Percentiles rank a stretch among this genome's conserved stretches.
These are phyloP conservation scores for Microcebus griseorufus DNA, from an alignment of 2,113 vertebrate genomes.

Conservation along the genomic window DNA sequence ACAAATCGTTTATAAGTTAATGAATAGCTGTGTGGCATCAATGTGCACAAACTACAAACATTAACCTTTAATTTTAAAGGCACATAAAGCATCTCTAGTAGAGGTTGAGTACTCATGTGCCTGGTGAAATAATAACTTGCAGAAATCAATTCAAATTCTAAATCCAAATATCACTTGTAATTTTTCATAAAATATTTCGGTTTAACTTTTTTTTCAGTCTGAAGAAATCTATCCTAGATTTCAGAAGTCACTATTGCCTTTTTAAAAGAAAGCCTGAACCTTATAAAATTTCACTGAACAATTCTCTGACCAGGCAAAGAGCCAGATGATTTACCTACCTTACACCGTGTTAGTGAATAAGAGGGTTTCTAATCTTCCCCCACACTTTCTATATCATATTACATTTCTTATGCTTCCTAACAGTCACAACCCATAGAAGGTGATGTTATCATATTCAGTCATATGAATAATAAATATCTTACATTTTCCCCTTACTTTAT, in stretches of 20 bases:
- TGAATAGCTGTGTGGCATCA: conserved; percentile 29
- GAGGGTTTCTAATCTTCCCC: neutral
- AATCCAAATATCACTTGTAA: neutral
- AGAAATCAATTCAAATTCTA: neutral
- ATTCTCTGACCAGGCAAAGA: neutral
- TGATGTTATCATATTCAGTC: neutral
- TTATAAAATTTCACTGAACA: neutral
- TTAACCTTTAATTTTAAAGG: conserved; percentile 41
- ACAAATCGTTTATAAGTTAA: conserved; percentile 76
- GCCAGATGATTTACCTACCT: neutral
- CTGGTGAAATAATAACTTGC: neutral
- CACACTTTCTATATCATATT: neutral
- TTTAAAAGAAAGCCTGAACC: neutral
- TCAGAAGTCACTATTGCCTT: neutral
- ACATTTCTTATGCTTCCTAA: neutral
- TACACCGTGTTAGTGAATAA: neutral
- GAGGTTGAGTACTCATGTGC: neutral
- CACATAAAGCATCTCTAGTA: neutral
- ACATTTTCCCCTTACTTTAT: neutral
- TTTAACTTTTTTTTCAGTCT: neutral
- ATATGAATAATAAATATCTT: neutral
- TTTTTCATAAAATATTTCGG: neutral
- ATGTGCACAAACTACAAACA: neutral
- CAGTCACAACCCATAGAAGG: neutral
- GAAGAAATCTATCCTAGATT: neutral